Conservation (phyloP, 2,113 vertebrate species). For the Chionodraco myersi region DNA sequence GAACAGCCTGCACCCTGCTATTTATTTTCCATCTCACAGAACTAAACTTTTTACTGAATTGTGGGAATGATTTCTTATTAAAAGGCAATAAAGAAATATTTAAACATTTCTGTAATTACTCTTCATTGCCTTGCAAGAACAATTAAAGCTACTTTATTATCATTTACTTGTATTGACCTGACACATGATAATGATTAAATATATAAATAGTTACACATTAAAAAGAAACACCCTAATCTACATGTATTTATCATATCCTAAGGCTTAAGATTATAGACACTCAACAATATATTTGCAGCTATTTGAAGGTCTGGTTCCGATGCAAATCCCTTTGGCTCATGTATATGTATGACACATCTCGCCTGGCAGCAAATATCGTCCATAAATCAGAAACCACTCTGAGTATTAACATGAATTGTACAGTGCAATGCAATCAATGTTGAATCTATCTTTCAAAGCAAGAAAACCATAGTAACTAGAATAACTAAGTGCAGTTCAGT, state of each 20-base stretch:
- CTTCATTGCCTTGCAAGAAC: background rate
- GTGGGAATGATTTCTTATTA: background rate
- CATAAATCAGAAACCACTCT: constrained; percentile 42
- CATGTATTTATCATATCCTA: background rate
- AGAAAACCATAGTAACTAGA: background rate
- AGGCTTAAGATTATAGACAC: constrained; percentile 17
- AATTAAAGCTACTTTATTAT: background rate
- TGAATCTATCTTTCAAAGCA: constrained; percentile 13
- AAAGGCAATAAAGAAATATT: background rate
- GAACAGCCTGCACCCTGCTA: background rate
- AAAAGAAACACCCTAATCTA: constrained; percentile 7
- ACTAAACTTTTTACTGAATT: background rate
- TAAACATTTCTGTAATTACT: background rate
- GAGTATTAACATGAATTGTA: constrained; percentile 56
- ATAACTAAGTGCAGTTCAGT: background rate
- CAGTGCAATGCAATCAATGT: constrained; percentile 50
- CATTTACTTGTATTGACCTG: background rate
- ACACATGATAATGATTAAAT: background rate
- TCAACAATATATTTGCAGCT: constrained; percentile 39
- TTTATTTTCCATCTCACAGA: constrained; percentile 34
- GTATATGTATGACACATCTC: constrained; percentile 52
- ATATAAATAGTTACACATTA: background rate
- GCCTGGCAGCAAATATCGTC: constrained; percentile 54
- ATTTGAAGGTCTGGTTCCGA: constrained; percentile 58
- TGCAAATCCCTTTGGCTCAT: constrained; percentile 60